Evolutionary conservation across 2,888 invertebrate genomes (phyloP).

Genomic region (Campoplex nolae): DNA sequence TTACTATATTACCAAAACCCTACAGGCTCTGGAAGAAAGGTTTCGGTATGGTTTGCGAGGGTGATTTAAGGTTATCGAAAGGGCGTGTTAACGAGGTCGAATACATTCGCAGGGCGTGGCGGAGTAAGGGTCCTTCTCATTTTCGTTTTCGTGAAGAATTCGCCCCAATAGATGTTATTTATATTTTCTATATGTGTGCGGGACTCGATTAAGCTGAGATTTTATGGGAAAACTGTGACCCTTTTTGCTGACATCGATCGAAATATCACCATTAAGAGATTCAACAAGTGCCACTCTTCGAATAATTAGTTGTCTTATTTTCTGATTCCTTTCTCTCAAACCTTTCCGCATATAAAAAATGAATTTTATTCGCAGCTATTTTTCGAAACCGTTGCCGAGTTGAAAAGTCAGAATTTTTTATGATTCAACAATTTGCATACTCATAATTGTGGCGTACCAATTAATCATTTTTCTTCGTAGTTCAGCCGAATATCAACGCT

Average conservation of each 20-base stretch:
- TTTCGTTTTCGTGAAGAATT: slow-evolving; percentile 49
- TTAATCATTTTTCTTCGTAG: neutral
- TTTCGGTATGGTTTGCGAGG: slow-evolving; percentile 36
- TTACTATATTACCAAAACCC: slow-evolving; percentile 11
- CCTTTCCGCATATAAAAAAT: neutral
- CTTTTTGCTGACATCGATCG: neutral
- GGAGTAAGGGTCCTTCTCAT: slow-evolving; percentile 19
- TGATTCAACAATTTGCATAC: neutral
- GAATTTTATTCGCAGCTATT: neutral
- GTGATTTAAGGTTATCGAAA: slow-evolving; percentile 74
- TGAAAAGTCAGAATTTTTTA: neutral
- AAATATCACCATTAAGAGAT: neutral
- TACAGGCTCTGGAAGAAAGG: slow-evolving; percentile 25
- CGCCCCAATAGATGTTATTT: slow-evolving; percentile 7
- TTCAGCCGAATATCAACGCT: neutral
- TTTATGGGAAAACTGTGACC: slow-evolving; percentile 26
- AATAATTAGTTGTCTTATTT: neutral
- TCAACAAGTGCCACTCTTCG: slow-evolving; percentile 15
- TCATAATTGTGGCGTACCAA: neutral
- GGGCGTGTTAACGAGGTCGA: slow-evolving; percentile 70
- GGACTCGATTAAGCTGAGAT: slow-evolving; percentile 16
- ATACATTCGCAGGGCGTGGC: slow-evolving; percentile 42
- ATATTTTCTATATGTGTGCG: slow-evolving; percentile 21
- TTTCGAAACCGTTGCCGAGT: neutral
- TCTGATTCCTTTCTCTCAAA: neutral